Conservation (phyloP, 2,113 vertebrate genomes). For the Podarcis muralis region DNA sequence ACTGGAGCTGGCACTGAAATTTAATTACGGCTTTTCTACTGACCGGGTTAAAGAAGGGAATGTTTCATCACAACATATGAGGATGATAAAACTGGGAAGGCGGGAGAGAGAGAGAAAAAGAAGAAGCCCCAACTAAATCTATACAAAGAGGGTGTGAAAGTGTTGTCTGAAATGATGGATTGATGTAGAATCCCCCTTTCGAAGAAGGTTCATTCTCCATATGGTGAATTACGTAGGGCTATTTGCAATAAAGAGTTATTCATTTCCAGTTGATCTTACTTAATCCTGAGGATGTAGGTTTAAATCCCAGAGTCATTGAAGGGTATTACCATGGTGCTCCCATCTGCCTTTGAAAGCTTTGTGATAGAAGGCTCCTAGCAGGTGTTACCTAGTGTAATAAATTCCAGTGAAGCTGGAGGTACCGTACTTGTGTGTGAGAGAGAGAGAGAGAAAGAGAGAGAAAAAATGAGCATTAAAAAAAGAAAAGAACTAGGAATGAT, state of each 20-base stretch:
- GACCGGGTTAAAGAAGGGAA: not conserved
- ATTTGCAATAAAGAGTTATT: constrained; percentile 43
- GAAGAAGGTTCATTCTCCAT: constrained; percentile 10
- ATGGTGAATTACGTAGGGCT: constrained; percentile 34
- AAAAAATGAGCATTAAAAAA: not conserved
- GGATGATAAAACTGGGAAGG: not conserved
- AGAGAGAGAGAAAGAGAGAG: rapidly evolving
- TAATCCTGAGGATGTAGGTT: constrained; percentile 64
- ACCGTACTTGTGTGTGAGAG: not conserved
- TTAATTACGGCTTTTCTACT: not conserved
- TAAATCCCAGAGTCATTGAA: constrained; percentile 51
- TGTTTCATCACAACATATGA: not conserved
- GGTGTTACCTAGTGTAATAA: constrained; percentile 58
- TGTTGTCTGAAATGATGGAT: not conserved
- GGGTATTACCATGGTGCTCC: constrained; percentile 55
- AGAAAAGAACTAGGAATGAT: constrained; percentile 1
- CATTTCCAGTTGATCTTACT: constrained; percentile 62
- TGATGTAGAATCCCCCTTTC: not conserved
- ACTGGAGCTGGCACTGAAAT: not conserved
- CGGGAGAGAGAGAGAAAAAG: not conserved
- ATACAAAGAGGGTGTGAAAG: not conserved
- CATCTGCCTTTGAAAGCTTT: constrained; percentile 45
- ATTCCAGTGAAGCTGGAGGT: constrained; percentile 17
- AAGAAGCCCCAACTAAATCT: constrained; percentile 4
- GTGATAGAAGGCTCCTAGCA: constrained; percentile 49